Evolutionary conservation across 1,140 invertebrate genomes (phyloP).

Genomic region (Lordiphosa mommai): DNA sequence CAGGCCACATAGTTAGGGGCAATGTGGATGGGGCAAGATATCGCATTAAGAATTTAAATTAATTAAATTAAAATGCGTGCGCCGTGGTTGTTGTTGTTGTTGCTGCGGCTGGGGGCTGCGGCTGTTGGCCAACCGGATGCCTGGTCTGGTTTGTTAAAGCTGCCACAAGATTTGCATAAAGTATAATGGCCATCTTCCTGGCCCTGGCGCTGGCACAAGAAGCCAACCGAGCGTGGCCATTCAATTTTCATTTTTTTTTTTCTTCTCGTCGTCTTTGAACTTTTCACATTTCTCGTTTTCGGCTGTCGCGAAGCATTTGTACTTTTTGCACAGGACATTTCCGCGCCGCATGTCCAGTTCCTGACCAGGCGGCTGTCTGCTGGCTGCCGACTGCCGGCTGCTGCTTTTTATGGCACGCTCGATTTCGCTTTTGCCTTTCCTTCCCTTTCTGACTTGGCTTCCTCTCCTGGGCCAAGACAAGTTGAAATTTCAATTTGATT

Average conservation of each 20-base stretch:
- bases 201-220: slow-evolving; percentile 10
- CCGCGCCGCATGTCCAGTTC: slow-evolving; percentile 72
- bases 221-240: slow-evolving; percentile 54
- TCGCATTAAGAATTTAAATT: slow-evolving; percentile 76
- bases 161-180: slow-evolving; percentile 75
- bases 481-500: slow-evolving; percentile 49
- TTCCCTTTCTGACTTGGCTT: slow-evolving; percentile 6
- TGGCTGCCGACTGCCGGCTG: slow-evolving; percentile 13
- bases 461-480: slow-evolving; percentile 10
- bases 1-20: slow-evolving; percentile 33
- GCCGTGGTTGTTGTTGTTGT: slow-evolving; percentile 20
- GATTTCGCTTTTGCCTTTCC: slow-evolving; percentile 45
- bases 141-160: slow-evolving; percentile 62
- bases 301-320: slow-evolving; percentile 65
- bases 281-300: slow-evolving; percentile 63
- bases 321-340: slow-evolving; percentile 68
- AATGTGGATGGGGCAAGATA: slow-evolving; percentile 42
- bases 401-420: slow-evolving; percentile 39
- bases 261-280: slow-evolving; percentile 54
- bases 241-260: slow-evolving; percentile 72
- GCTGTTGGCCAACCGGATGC: slow-evolving; percentile 28
- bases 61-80: slow-evolving; percentile 76
- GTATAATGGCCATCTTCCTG: slow-evolving; percentile 74
- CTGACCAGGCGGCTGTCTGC: slow-evolving; percentile 34
- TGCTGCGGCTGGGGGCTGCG: slow-evolving; percentile 12